Evolutionary conservation across 2,888 invertebrate genomes (phyloP).

Genomic region (Hydraecia micacea): DNA sequence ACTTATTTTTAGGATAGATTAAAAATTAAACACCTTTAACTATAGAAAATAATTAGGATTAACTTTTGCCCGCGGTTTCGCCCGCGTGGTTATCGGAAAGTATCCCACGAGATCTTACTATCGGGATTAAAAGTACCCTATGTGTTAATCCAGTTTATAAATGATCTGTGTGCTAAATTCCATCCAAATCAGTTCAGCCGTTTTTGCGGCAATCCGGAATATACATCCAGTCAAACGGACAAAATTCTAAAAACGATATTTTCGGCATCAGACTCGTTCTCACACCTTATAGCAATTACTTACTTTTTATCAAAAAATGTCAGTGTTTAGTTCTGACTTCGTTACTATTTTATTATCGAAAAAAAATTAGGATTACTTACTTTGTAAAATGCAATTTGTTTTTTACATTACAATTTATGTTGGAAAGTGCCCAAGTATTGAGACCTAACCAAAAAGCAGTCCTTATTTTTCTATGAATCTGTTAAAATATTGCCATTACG

Average conservation of each 20-base stretch:
- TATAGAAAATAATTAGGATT: neutral
- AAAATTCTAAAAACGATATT: neutral
- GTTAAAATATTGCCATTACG: neutral
- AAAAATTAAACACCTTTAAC: neutral
- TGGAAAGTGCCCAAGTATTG: neutral
- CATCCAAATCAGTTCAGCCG: neutral
- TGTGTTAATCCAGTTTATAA: neutral
- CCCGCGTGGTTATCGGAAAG: neutral
- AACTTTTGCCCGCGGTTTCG: neutral
- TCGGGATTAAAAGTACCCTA: neutral
- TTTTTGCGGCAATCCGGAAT: neutral
- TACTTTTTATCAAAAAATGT: neutral
- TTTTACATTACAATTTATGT: neutral
- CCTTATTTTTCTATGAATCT: conserved; percentile 1
- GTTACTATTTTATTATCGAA: neutral
- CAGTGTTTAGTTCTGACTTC: neutral
- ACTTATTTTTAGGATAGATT: neutral
- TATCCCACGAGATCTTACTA: neutral
- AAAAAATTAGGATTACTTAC: neutral
- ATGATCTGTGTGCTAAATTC: neutral
- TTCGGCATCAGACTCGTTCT: neutral
- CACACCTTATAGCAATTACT: neutral
- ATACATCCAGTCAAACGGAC: neutral
- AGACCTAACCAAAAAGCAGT: neutral
- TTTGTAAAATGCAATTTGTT: neutral